Base-by-base conservation (phyloP, 2,113 vertebrate species). In the Poeciliopsis retropinna region DNA sequence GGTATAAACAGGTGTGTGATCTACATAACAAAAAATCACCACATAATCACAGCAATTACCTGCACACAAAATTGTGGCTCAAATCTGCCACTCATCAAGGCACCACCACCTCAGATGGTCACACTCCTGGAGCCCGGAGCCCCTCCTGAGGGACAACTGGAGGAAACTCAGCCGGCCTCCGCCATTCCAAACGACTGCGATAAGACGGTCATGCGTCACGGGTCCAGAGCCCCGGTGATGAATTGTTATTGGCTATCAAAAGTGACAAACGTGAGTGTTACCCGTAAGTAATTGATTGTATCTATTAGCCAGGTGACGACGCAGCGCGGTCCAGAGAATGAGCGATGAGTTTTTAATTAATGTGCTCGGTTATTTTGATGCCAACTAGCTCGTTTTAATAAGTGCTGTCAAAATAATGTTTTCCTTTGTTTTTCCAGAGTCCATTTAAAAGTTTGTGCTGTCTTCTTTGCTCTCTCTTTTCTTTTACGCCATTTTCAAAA, bases 41-140 rank as follows among this genome's bases (percentile, higher is more conserved):
- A 62, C 68, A 83, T 91, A 91, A 91, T 91, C 85, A 87, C 87
- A 80, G 81, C 81, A 91, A 88, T 90, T 86, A 83, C 79, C 82
- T 72, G 78, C 79, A 75, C 76, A 83, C 72, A 60, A 86, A 87
- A 83, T 73, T 80, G 72, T 75, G 60, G 65, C 60, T 78, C 77
- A 82, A 87, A 75, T 81, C 71, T 71, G 72, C 76, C 29, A 13
- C 72, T 61, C 68, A 71, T 77, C 83, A 83, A 63, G 67, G 51
- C 25, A 11, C 54, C 29, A 31, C 60, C 12, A 62, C 60, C 65
- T 69, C 62, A 25, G 27, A 66, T 12, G 71, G 66, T 72, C 75
- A 14, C 37, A 14, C 63, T 74, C 6, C 22, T 73, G 65, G 28
- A 44, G 47, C 57, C 71, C 4, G 22, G 51, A 73, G 28, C 28